Evolutionary conservation across 2,797 vertebrate species (phyloP), one percentile per base, ranked within the genome.

Genomic region (Nasua narica): DNA sequence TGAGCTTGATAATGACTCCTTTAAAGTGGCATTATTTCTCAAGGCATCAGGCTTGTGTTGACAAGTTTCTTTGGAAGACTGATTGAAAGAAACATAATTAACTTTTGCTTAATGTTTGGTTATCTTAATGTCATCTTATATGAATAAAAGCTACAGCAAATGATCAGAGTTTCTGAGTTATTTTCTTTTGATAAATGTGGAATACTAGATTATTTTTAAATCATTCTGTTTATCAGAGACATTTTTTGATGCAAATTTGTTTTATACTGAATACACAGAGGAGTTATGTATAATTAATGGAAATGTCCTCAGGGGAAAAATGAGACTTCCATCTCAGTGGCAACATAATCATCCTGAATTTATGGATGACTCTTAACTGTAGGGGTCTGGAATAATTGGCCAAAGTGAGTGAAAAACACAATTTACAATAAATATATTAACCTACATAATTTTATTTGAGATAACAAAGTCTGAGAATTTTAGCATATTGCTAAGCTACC

Each of bases 1-100:
- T 87, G 85, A 78, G 25, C 69, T 94, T 92, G 52, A 84, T 97
- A 69, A 94, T 89, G 65, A 95, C 50, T 90, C 67, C 72, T 96
- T 96, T 92, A 95, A 97, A 95, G 72, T 92, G 48, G 70, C 54
- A 40, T 84, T 90, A 83, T 94, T 96, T 97, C 91, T 82, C 86
- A 90, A 96, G 50, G 40, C 56, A 32, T 91, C 82, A 79, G 93
- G 60, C 96, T 69, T 97, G 94, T 96, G 90, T 97, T 96, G 92
- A 96, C 94, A 97, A 86, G 96, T 95, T 95, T 97, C 85, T 96
- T 88, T 95, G 56, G 37, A 82, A 82, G 85, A 97, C 54, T 95
- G 94, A 97, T 86, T 94, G 78, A 87, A 92, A 97, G 69, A 95
- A 70, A 94, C 14, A 21, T 95, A 96, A 97, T 97, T 97, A 96